Conservation (phyloP, 2,113 vertebrate species). For the Oncorhynchus gorbuscha region DNA sequence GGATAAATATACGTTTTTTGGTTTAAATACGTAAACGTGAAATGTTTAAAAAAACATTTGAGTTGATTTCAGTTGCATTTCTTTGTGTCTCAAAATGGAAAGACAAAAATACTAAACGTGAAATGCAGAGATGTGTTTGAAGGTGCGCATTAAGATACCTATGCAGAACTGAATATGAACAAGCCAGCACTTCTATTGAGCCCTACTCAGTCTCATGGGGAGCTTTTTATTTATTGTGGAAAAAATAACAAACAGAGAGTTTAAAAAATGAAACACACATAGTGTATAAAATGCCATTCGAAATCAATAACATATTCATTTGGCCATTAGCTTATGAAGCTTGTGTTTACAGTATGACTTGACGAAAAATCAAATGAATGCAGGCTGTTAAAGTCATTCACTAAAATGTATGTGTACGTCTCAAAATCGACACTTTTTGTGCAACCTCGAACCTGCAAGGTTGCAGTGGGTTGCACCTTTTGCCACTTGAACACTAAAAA, state of each 20-base stretch:
- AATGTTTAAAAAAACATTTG: constrained; percentile 78
- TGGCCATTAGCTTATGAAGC: constrained; percentile 86
- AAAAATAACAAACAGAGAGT: constrained; percentile 29
- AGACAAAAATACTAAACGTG: constrained; percentile 78
- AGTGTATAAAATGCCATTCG: constrained; percentile 82
- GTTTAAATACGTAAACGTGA: constrained; percentile 70
- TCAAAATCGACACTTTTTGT: too few species aligned
- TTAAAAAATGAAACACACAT: constrained; percentile 67
- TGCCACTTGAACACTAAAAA: constrained; percentile 72
- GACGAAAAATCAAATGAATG: constrained; percentile 65
- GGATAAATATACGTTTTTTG: constrained; percentile 77
- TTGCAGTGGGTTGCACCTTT: constrained; percentile 82
- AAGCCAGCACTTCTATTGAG: constrained; percentile 92
- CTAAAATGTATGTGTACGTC: constrained; percentile 29
- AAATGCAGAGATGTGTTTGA: constrained; percentile 73
- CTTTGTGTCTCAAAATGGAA: constrained; percentile 78
- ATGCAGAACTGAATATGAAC: constrained; percentile 75
- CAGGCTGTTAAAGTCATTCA: constrained; percentile 73
- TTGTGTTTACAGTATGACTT: constrained; percentile 81
- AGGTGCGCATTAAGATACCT: constrained; percentile 73
- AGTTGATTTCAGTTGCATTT: constrained; percentile 77
- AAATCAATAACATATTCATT: constrained; percentile 82
- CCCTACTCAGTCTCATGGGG: constrained; percentile 80
- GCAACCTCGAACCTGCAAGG: constrained; percentile 60
- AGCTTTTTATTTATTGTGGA: constrained; percentile 85